Evolutionary conservation across 2,113 vertebrate genomes (phyloP).

Genomic region (Dunckerocampus dactyliophorus): DNA sequence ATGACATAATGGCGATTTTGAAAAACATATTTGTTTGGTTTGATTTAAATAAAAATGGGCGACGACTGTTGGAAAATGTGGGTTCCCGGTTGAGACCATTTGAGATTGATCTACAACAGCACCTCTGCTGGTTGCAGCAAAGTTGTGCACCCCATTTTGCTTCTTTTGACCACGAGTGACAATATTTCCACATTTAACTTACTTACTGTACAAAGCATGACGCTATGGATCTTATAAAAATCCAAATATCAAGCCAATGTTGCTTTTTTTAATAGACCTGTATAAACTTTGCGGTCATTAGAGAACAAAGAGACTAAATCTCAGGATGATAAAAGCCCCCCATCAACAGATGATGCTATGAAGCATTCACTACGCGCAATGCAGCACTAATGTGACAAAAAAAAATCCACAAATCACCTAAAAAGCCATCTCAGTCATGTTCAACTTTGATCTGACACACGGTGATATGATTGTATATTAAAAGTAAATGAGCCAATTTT

Average conservation of each 20-base stretch:
- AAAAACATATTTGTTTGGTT: no score
- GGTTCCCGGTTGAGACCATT: no score
- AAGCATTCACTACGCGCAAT: slow-evolving; percentile 17
- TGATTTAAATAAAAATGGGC: no score
- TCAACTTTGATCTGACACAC: slow-evolving; percentile 28
- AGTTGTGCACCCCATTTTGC: no score
- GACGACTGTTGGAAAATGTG: no score
- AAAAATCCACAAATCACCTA: slow-evolving; percentile 8
- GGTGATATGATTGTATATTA: slow-evolving; percentile 7
- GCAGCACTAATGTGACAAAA: slow-evolving; percentile 16
- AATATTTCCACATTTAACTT: no score
- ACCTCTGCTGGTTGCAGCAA: no score
- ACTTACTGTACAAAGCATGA: slow-evolving; percentile 14
- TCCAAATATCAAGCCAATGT: slow-evolving; percentile 20
- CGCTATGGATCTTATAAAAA: slow-evolving; percentile 53
- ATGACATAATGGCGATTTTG: no score
- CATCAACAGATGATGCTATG: slow-evolving; percentile 11
- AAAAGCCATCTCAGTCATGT: slow-evolving; percentile 29
- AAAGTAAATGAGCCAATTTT: slow-evolving; percentile 32
- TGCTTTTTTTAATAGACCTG: slow-evolving; percentile 9
- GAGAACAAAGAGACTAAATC: slow-evolving; percentile 4
- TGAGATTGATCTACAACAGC: no score
- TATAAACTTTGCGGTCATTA: slow-evolving; percentile 23
- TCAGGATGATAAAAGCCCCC: slow-evolving; percentile 22
- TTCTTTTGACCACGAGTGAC: no score